phyloP scores from a whole-genome alignment of 2,113 vertebrate species.

The Orientallactaga bullata region DNA sequence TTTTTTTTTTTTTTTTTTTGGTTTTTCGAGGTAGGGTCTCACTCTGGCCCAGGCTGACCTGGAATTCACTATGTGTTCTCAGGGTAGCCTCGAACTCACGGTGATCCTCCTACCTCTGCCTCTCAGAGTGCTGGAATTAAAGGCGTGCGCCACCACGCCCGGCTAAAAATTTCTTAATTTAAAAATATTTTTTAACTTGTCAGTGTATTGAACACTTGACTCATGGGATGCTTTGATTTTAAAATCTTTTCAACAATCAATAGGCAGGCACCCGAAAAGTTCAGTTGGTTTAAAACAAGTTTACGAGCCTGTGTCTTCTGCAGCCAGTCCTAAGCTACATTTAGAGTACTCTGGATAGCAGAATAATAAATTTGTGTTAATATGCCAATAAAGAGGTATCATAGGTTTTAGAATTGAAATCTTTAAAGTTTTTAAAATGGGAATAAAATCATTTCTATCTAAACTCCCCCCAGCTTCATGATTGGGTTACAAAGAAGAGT shows the following conservation, averaged over 20 bases:
- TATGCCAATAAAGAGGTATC: neutral
- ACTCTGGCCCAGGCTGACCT: too few relatives aligned
- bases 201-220: neutral
- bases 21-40: too few relatives aligned
- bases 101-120: too few relatives aligned
- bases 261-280: slow-evolving; percentile 47
- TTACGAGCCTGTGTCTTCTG: neutral
- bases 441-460: slow-evolving; percentile 4
- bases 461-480: neutral
- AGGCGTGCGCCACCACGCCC: too few relatives aligned
- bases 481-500: neutral
- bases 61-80: too few relatives aligned
- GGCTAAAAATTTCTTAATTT: too few relatives aligned
- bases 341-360: neutral
- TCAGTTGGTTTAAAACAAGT: neutral
- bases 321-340: neutral
- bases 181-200: slow-evolving; percentile 9
- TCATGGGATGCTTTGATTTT: slow-evolving; percentile 41
- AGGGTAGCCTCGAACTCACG: too few relatives aligned
- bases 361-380: slow-evolving; percentile 19
- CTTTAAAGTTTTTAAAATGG: neutral
- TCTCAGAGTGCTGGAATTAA: too few relatives aligned
- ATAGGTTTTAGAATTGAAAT: slow-evolving; percentile 5
- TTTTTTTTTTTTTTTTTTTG: neutral
- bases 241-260: slow-evolving; percentile 29